Base-by-base conservation (phyloP, 2,888 invertebrate species). In the Alsophila aescularia region DNA sequence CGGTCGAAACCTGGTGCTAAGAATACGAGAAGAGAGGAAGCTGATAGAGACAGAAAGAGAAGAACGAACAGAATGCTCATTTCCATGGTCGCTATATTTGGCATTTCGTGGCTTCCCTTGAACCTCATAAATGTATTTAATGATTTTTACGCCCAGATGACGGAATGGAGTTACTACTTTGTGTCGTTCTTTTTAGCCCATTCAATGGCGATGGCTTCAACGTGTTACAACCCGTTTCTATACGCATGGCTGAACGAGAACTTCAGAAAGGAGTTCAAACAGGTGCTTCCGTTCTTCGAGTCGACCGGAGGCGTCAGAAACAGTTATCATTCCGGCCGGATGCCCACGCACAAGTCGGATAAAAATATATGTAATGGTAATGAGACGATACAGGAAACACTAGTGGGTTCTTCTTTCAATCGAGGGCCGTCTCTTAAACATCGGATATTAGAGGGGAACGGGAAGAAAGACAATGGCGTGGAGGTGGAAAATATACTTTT, bases 211-310 rank as follows among this genome's bases (percentile, higher is more conserved):
- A 98, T 98, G 97, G 97, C 97, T 44, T 98, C 98, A 36, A 98
- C 98, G 0, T 98, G 98, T 81, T 99, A 99, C 92, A 99, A 99
- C 81, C 98, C 98, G 0, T 97, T 99, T 78, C 93, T 99, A 6
- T 99, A 99, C 81, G 98, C 98, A 13, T 99, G 98, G 98, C 93
- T 99, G 79, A 99, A 99, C 83, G 98, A 98, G 70, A 97, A 96
- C 84, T 98, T 98, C 79, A 95, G 98, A 56, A 98, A 98, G 81
- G 98, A 98, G 82, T 98, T 98, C 80, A 97, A 96, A 74, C 95
- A 95, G 81, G 96, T 96, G 0, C 79, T 95, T 58, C 94, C 94
- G 62, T 94, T 94, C 73, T 93, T 93, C 70, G 93, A 93, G 66
- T 90, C 93, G 0, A 81, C 83, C 8, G 81, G 85, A 50, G 83